Base-by-base conservation (phyloP, 2,797 vertebrate genomes). In the Pseudopleuronectes americanus region DNA sequence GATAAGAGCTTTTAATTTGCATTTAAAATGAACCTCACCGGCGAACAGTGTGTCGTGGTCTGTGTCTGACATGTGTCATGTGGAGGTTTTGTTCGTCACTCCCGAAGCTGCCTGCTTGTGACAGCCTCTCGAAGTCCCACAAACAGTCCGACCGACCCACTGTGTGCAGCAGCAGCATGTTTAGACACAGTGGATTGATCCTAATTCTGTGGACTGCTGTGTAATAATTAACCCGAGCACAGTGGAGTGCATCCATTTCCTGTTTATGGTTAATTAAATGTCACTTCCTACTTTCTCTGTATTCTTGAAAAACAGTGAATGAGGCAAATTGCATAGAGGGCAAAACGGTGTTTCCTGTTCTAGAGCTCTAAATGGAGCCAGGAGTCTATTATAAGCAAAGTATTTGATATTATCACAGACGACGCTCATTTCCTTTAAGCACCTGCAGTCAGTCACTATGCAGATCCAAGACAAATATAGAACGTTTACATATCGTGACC, bases 1-100 rank as follows among this genome's bases (percentile, higher is more conserved):
- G 47, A 16, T 43, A 8, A 48, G 19, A n/a, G 47, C 47, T 21
- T 8, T n/a, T 10, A 56, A 24, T 63, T 77, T 77, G 57, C 55
- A 57, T 49, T 64, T 26, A 49, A 58, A 41, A 24, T 54, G 49
- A 45, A 2, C 43, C 43, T 45, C 43, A 36, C 24, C n/a, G 51
- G 62, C 47, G 53, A 22, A 51, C 31, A 33, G 64, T 62, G 74
- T 77, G 68, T 56, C 17, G 70, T 23, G 31, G 85, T 80, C 91
- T 95, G 93, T 77, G 45, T 87, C 76, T 93, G 93, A 69, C 93
- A 91, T 92, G 80, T 93, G 66, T 87, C 87, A 83, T 88, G 76
- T 90, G 64, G 71, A 31, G 71, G 72, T 90, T 84, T 84, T 77
- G 64, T 81, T 72, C 64, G 79, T 67, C 74, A 65, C 75, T 79